Base-by-base conservation (phyloP, 2,113 vertebrate species). In the Crotalus tigris region DNA sequence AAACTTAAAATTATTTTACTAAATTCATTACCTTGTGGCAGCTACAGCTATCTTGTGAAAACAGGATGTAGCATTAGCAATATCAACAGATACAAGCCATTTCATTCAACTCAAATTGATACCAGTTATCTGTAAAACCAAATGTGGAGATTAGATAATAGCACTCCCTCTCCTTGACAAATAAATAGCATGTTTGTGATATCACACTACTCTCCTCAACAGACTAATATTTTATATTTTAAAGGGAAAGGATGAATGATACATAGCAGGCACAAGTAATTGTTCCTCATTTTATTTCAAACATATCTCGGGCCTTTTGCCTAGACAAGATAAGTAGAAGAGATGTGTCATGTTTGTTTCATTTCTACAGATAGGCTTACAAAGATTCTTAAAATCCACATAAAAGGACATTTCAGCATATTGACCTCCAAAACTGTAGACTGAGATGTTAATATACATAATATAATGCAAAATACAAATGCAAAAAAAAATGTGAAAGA, bases 231-330 rank as follows among this genome's bases (percentile, higher is more conserved):
- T 51, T 15, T 6, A 33, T 54, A 21, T 39, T 5, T 26, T 92
- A 57, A 33, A 86, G 91, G 15, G 24, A 15, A 57, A 12, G 26
- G 39, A 53, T 0, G 1, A 44, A 59, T 54, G 39, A 2, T 29
- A 39, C 44, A 55, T 59, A 58, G 17, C 69, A 2, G 0, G 1
- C 88, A 85, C 0, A 0, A 1, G 7, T 58, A 29, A 49, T 11
- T 11, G 8, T 33, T 19, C 55, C 46, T 55, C 24, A 5, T 9
- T 92, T 58, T 81, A 61, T 26, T 92, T 61, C 12, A 10, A 92
- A 53, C 8, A 90, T 17, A 44, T 93, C 5, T 69, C 17, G 4
- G 26, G 29, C 24, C 3, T 24, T 46, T 64, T 90, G 89, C 13
- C 3, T 49, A 29, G 15, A n/a, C 26, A 46, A 69, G 11, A n/a